A percentile compares a stretch with the other conserved stretches of the same genome.
phyloP scores from a whole-genome alignment of 2,888 invertebrate species.

The Onchidella celtica region DNA sequence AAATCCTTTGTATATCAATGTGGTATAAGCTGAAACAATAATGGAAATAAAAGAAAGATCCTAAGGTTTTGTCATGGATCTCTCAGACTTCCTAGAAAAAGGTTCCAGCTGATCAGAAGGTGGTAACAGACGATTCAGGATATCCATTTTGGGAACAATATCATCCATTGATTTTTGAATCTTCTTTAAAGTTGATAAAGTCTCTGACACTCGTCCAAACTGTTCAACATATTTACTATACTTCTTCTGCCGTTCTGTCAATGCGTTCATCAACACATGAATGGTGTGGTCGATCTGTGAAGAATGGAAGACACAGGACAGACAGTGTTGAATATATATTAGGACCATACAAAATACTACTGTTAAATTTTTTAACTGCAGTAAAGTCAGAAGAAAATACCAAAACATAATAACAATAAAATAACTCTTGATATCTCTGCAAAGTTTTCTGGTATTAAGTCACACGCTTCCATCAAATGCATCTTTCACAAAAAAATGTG shows the following conservation, averaged over 20 bases:
- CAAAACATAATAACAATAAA: too few relatives aligned
- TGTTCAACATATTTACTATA: constrained; percentile 93
- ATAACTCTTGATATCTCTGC: too few relatives aligned
- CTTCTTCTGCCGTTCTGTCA: constrained; percentile 90
- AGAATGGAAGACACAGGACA: not conserved
- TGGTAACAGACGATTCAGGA: constrained; percentile 90
- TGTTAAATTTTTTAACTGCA: too few relatives aligned
- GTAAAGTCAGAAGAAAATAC: too few relatives aligned
- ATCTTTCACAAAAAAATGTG: too few relatives aligned
- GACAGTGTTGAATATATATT: not conserved
- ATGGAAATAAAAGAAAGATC: too few relatives aligned
- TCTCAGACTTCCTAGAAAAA: constrained; percentile 81
- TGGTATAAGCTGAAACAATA: too few relatives aligned
- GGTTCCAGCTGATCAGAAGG: constrained; percentile 91
- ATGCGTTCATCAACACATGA: constrained; percentile 85
- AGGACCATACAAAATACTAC: too few relatives aligned
- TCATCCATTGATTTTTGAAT: constrained; percentile 91
- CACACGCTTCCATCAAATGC: too few relatives aligned
- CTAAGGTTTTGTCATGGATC: constrained; percentile 17
- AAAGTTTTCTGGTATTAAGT: too few relatives aligned
- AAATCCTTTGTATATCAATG: too few relatives aligned
- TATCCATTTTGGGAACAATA: constrained; percentile 91
- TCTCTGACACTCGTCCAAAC: constrained; percentile 89
- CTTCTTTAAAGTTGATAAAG: constrained; percentile 90
- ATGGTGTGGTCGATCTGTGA: constrained; percentile 87